Percentiles rank a stretch among this genome's conserved stretches.
These are phyloP conservation scores for Chloroclysta siterata DNA, from an alignment of 2,888 invertebrate genomes.

Conservation along the genomic window DNA sequence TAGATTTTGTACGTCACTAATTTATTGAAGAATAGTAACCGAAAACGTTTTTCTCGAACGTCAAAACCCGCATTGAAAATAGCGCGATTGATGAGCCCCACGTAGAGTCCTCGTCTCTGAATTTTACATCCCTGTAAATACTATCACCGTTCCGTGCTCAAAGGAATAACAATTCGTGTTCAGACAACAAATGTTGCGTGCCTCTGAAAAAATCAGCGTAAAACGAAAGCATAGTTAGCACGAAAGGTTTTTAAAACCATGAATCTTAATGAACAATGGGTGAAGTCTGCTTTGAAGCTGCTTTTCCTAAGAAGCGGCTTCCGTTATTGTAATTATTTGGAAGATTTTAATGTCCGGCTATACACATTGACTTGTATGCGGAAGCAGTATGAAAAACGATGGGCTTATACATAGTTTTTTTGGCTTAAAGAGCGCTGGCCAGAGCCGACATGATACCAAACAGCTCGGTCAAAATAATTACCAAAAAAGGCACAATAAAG, in stretches of 20 bases:
- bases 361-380: too few relatives aligned
- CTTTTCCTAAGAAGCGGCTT: background rate
- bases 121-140: background rate
- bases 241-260: conserved; percentile 6
- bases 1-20: too few relatives aligned
- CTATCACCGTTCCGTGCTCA: conserved; percentile 1
- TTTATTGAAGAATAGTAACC: background rate
- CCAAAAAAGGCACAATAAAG: too few relatives aligned
- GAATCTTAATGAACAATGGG: conserved; percentile 5
- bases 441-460: too few relatives aligned
- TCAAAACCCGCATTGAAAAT: background rate
- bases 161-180: background rate
- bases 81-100: background rate
- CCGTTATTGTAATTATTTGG: background rate
- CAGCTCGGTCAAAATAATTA: too few relatives aligned
- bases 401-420: too few relatives aligned
- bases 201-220: background rate
- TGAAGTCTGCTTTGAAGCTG: background rate
- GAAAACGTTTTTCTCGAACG: background rate
- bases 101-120: background rate
- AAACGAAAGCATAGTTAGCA: conserved; percentile 10
- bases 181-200: conserved; percentile 8
- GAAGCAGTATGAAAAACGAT: too few relatives aligned
- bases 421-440: too few relatives aligned
- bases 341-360: too few relatives aligned